These are phyloP conservation scores for Nebria brevicollis DNA, from an alignment of 2,888 invertebrate species.

Conservation along the genomic window DNA sequence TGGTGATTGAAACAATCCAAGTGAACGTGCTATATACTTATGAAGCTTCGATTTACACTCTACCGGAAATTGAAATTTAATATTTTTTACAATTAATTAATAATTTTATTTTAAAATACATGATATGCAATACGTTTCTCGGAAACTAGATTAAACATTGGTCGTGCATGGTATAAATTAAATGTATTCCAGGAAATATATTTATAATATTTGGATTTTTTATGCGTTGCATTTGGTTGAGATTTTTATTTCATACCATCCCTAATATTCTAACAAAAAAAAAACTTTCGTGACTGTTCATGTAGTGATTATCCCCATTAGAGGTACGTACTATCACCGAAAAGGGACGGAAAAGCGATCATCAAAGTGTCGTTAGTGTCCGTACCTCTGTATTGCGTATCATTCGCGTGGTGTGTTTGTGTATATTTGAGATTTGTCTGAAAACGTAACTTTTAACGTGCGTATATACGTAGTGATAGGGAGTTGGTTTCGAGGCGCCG, in stretches of 20 bases:
- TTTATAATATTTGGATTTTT: too few relatives aligned
- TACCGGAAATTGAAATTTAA: too few relatives aligned
- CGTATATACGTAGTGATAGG: background rate
- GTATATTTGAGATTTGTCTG: slow-evolving; percentile 6
- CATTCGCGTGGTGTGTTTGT: background rate
- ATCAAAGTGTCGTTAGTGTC: slow-evolving; percentile 13
- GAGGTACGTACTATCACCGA: background rate
- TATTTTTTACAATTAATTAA: background rate
- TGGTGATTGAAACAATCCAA: background rate
- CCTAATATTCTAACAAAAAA: too few relatives aligned
- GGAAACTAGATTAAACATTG: background rate
- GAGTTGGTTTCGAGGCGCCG: slow-evolving; percentile 11
- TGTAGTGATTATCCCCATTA: slow-evolving; percentile 8
- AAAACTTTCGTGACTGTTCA: background rate
- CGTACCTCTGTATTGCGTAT: background rate
- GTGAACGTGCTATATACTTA: background rate
- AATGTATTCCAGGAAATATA: background rate
- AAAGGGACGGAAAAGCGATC: slow-evolving; percentile 15
- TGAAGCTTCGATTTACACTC: too few relatives aligned
- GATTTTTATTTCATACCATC: too few relatives aligned
- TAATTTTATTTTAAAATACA: background rate
- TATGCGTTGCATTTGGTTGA: too few relatives aligned
- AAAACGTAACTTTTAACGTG: background rate
- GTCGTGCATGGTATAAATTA: background rate
- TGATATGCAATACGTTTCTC: background rate